Percentiles rank a stretch among this genome's conserved stretches.
Conservation (phyloP, 1,140 invertebrate species). For the Drosophila saltans region DNA sequence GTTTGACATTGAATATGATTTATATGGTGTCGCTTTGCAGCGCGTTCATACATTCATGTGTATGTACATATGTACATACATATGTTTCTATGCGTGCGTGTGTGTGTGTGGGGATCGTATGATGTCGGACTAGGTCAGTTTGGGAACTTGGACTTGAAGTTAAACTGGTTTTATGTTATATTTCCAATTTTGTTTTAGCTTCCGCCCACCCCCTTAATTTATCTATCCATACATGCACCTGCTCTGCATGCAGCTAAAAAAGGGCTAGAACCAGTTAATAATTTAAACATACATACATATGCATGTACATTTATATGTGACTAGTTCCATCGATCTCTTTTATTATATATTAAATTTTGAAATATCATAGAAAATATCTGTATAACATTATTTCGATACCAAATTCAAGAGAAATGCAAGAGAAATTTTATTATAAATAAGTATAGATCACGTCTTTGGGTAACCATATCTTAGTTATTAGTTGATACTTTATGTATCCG, state of each 20-base stretch:
- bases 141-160: conserved; percentile 3
- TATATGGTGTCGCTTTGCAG: conserved; percentile 20
- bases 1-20: conserved; percentile 63
- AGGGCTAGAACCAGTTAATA: too few species aligned
- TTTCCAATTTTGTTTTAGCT: background rate
- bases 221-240: background rate
- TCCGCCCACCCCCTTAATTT: background rate
- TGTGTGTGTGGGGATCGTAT: conserved; percentile 41
- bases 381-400: too few species aligned
- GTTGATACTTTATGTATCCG: too few species aligned
- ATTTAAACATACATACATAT: background rate
- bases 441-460: too few species aligned
- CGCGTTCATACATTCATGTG: background rate
- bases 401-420: too few species aligned
- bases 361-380: too few species aligned
- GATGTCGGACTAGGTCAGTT: conserved; percentile 22
- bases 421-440: too few species aligned
- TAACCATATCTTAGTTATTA: too few species aligned
- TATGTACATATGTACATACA: background rate
- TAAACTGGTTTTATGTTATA: conserved; percentile 49
- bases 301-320: background rate
- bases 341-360: too few species aligned
- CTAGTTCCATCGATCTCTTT: too few species aligned
- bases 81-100: background rate
- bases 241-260: background rate